phyloP scores from a whole-genome alignment of 35 echinoderm and acorn worm species.

The Hemicentrotus pulcherrimus region DNA sequence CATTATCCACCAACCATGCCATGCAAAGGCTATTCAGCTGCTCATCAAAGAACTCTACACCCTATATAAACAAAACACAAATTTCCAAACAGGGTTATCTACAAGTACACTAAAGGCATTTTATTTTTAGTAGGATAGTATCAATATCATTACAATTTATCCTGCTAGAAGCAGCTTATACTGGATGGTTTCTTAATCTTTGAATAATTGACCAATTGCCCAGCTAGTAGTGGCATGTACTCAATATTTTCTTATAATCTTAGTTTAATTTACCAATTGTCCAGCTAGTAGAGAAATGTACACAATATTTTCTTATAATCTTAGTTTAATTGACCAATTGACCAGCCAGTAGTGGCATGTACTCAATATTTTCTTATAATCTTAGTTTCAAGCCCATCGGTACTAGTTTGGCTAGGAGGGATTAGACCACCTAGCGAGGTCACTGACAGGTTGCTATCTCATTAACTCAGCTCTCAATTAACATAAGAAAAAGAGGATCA shows the following conservation, averaged over 20 bases:
- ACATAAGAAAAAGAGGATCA: too few species aligned
- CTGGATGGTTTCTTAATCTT: too few species aligned
- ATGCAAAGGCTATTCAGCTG: constrained; percentile 92
- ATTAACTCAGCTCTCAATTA: too few species aligned
- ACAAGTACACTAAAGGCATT: too few species aligned
- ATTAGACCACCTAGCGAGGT: too few species aligned
- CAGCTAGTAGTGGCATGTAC: constrained; percentile 97
- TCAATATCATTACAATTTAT: too few species aligned
- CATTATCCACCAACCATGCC: constrained; percentile 95
- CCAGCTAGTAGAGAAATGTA: constrained; percentile 79
- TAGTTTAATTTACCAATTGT: too few species aligned
- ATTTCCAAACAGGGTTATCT: not conserved
- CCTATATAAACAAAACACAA: constrained; percentile 54
- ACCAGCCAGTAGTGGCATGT: constrained; percentile 95
- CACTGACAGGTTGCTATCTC: too few species aligned
- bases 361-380: constrained; percentile 64
- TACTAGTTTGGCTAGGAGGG: too few species aligned
- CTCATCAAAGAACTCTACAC: constrained; percentile 98
- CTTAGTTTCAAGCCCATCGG: too few species aligned
- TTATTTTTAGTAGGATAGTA: too few species aligned
- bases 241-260: constrained; percentile 55
- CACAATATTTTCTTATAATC: constrained; percentile 50
- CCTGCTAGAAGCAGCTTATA: too few species aligned
- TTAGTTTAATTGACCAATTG: constrained; percentile 71
- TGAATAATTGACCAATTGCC: constrained; percentile 74